Conservation (phyloP, 2,797 vertebrate species). For the Brotogeris chrysoptera region DNA sequence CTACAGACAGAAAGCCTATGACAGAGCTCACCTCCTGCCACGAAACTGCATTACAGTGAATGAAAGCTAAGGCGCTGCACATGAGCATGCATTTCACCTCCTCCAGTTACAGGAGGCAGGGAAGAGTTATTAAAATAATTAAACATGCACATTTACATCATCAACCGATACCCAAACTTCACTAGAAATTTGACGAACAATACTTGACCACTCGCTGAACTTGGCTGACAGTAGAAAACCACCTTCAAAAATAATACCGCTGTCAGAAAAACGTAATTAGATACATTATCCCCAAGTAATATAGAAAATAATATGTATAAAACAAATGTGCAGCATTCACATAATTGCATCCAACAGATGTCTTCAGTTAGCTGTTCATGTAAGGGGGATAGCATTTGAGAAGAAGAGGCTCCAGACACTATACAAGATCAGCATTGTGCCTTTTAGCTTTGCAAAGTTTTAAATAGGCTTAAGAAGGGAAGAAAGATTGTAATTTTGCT, state of each 20-base stretch:
- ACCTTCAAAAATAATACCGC: background rate
- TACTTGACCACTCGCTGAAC: background rate
- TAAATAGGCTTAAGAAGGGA: background rate
- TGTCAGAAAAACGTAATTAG: background rate
- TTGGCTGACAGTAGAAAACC: background rate
- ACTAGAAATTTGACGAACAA: background rate
- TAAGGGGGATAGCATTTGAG: background rate
- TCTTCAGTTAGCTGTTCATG: slow-evolving; percentile 3
- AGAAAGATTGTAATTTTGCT: background rate
- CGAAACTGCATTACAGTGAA: background rate
- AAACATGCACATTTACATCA: background rate
- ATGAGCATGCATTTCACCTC: background rate
- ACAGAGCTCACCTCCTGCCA: background rate
- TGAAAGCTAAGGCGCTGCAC: background rate
- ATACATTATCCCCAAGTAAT: background rate
- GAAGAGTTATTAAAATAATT: background rate
- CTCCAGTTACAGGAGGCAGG: background rate
- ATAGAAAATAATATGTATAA: background rate
- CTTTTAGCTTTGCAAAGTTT: background rate
- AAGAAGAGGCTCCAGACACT: background rate
- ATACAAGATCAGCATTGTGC: background rate
- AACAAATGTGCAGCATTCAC: background rate
- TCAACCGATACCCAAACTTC: background rate
- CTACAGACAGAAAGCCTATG: background rate
- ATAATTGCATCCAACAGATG: slow-evolving; percentile 16